Base-by-base conservation (phyloP, 2,888 invertebrate species). In the Dusona sp. region DNA sequence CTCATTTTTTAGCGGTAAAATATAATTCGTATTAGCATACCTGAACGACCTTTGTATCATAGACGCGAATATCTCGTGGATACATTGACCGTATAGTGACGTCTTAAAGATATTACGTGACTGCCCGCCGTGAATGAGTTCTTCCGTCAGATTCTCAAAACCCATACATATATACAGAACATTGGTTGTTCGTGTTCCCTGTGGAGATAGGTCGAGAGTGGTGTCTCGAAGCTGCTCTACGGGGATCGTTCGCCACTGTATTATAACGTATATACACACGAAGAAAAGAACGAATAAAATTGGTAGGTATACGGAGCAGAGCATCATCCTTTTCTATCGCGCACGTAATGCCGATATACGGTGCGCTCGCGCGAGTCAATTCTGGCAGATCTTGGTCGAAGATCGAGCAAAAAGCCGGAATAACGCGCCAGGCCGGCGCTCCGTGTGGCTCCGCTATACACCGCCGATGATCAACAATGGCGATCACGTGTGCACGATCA, bases 401-500 rank as follows among this genome's bases (percentile, higher is more conserved):
- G 82, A 79, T 84, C 81, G 80, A 65, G 86, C 89, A 92, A 92
- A 90, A 90, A 89, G 87, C 80, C 80, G 88, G 88, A 90, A 90
- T 91, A 90, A 90, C 90, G 90, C 90, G 90, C 87, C 90, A 88
- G 88, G 74, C 88, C 82, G 90, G 89, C 91, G 90, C 89, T 90
- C 87, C 79, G 65, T 73, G 45, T 83, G 29, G 42, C 83, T 88
- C 85, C 80, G 83, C 57, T 75, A 82, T 83, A 78, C 65, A 79
- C 48, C 48, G 67, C 45, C 78, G 75, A 77, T 88, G 88, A 92
- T 92, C 90, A 89, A 92, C 92, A 92, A 92, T 92, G 92, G 90
- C 90, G 90, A 89, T 92, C 92, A 92, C 92, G 92, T 91, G 91
- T 90, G 87, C 87, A 77, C 87, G 57, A 68, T 74, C 74, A 81